Percentiles rank a stretch among this genome's conserved stretches.
These are phyloP conservation scores for Stylophora pistillata DNA, from an alignment of 64 coral and sea anemone genomes.

Conservation along the genomic window DNA sequence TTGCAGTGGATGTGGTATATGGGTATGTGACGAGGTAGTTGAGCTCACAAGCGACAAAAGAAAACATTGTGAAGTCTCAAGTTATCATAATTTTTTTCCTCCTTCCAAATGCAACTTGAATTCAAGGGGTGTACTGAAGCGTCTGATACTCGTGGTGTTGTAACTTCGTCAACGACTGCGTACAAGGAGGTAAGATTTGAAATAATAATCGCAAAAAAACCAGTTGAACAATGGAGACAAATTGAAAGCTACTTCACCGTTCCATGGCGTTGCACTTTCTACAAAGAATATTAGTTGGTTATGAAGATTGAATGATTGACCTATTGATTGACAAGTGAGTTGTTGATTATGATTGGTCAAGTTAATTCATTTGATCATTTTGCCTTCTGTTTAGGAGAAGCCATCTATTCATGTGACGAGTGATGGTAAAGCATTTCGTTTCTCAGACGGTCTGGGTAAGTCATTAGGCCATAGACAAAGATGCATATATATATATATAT, in stretches of 20 bases:
- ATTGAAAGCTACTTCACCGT: too few relatives aligned
- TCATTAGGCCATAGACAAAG: too few relatives aligned
- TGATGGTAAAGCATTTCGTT: constrained; percentile 13
- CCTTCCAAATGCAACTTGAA: background rate
- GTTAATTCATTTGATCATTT: background rate
- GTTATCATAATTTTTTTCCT: too few relatives aligned
- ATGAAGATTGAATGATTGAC: background rate
- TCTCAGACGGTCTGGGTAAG: constrained; percentile 19
- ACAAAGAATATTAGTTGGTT: too few relatives aligned
- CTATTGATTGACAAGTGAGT: background rate
- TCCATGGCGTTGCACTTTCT: too few relatives aligned
- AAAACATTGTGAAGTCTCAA: too few relatives aligned
- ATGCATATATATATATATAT: too few relatives aligned
- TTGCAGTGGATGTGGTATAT: too few relatives aligned
- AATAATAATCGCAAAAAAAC: background rate
- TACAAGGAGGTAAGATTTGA: background rate
- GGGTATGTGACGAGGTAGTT: too few relatives aligned
- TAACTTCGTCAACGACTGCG: background rate
- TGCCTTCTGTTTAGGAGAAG: background rate
- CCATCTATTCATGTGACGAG: constrained; percentile 25
- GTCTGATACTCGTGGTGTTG: background rate
- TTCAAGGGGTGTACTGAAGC: background rate
- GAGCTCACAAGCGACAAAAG: too few relatives aligned
- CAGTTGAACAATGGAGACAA: too few relatives aligned
- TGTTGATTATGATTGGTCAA: background rate